Evolutionary conservation across 2,888 invertebrate species (phyloP), one percentile per base, ranked within the genome.

Genomic region (Drosophila peninsularis): DNA sequence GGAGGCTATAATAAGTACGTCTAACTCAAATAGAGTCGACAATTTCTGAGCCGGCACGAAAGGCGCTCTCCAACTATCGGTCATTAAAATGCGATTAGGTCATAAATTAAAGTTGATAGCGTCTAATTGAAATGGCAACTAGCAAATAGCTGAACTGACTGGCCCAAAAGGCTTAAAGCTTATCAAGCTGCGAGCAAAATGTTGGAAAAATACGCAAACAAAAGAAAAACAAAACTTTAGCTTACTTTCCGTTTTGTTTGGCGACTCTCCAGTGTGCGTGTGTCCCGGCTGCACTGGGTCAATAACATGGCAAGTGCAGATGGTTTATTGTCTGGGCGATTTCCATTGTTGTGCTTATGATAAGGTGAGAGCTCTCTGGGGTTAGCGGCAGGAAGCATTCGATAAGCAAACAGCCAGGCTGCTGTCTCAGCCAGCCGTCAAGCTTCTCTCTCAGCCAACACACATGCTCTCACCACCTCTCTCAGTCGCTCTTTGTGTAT

Each of bases 221-320:
- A 54, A 24, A 50, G 24, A 52, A 47, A 13, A 34, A 34, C 10
- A 42, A 13, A 34, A 39, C 45, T 62, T 62, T 44, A 52, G 68
- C 56, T 64, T 68, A 78, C 78, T 75, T 75, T 75, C 75, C 54
- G 79, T 79, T 76, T 75, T 70, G 21, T 67, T 67, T 71, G 56
- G 56, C 39, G 21, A 57, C 47, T 44, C n/a, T 44, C n/a, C 17
- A 11, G 36, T 6, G 24, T 17, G 41, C 21, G 32, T 30, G 19
- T 54, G 39, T 72, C 5, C 27, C 37, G 49, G 42, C 75, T 71
- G 66, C 66, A 76, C 61, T 86, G 85, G 86, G 89, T 89, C 86
- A 86, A 86, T 82, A 86, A 82, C 88, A 84, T 82, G 74, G 72
- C 88, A 76, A 84, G 87, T 79, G 79, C 71, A 74, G 57, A 54